Evolutionary conservation across 2,888 invertebrate genomes (phyloP), one percentile per base, ranked within the genome.

Genomic region (Panopea generosa): DNA sequence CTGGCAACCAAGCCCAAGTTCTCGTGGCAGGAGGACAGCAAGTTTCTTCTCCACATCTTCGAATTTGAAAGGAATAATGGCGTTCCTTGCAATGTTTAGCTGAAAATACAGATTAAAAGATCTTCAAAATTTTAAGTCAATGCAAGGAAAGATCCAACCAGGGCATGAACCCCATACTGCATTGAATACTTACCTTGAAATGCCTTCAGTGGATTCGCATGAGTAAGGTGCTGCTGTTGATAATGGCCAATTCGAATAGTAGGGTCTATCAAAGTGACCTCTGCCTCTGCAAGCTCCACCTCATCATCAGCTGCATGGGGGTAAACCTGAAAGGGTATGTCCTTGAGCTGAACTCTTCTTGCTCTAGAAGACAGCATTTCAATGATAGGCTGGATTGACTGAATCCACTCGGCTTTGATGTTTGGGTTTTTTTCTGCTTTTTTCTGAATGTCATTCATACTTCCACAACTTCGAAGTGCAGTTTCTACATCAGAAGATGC

Each of bases 381-480:
- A 7, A 43, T 47, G 14, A 77, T 38, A 20, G 27, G 24, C 26
- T 59, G 14, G 6, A 77, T 7, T 26, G 77, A 72, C 16, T 33
- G 16, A 1, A 59, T 9, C 78, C 75, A 78, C 1, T 22, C 52
- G 22, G 45, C 33, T 56, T 56, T 63, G 14, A 77, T 22, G 4
- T 40, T 52, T 18, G 53, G 52, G 11, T 53, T 40, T 38, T 62
- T 70, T 40, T 63, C 67, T 6, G 74, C 61, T 57, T 61, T 38
- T 38, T 61, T 43, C n/a, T 71, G 18, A 29, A 76, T 67, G 20
- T 65, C 67, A 29, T n/a, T 47, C 76, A 76, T 76, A 7, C 52
- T 45, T 11, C 33, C 29, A 50, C 40, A 55, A 16, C 47, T 16
- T 18, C 40, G 71, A 33, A 4, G 56, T 20, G 11, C 40, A 52